Percentiles rank a stretch among this genome's conserved stretches.
Evolutionary conservation across 1,140 invertebrate genomes (phyloP).

Genomic region (Chrysopa pallens): DNA sequence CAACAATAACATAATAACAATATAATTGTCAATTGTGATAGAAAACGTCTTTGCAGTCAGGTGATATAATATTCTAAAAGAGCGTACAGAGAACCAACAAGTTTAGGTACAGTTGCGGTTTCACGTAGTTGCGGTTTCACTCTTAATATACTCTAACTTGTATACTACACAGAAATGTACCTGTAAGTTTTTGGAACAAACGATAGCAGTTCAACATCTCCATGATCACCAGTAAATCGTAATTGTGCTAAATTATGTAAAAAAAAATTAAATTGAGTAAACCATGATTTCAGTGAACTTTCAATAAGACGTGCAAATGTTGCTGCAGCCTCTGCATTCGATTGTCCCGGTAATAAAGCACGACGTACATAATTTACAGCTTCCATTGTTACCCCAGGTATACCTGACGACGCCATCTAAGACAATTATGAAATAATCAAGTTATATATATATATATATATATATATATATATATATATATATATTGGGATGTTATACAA

Average conservation of each 20-base stretch:
- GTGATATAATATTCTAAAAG: too few relatives aligned
- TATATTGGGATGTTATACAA: too few relatives aligned
- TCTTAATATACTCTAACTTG: too few relatives aligned
- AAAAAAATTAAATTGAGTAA: conserved; percentile 96
- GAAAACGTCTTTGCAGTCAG: too few relatives aligned
- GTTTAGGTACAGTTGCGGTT: too few relatives aligned
- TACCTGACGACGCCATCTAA: conserved; percentile 87
- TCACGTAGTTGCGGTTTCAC: too few relatives aligned
- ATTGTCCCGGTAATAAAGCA: conserved; percentile 72
- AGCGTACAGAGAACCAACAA: too few relatives aligned
- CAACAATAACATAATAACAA: too few relatives aligned
- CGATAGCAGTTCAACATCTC: conserved; percentile 65
- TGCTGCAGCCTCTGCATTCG: conserved; percentile 86
- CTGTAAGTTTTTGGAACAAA: conserved; percentile 90
- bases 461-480: too few relatives aligned
- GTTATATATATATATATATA: too few relatives aligned
- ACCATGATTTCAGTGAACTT: conserved; percentile 68
- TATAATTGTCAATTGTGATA: too few relatives aligned
- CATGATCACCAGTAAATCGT: conserved; percentile 71
- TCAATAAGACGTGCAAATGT: conserved; percentile 86
- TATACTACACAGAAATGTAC: too few relatives aligned
- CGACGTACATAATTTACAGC: conserved; percentile 84
- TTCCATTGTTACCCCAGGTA: conserved; percentile 80
- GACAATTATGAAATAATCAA: conserved; percentile 10
- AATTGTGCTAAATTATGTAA: conserved; percentile 92